Base-by-base conservation (phyloP, 2,888 invertebrate species). In the Erebia palarica region DNA sequence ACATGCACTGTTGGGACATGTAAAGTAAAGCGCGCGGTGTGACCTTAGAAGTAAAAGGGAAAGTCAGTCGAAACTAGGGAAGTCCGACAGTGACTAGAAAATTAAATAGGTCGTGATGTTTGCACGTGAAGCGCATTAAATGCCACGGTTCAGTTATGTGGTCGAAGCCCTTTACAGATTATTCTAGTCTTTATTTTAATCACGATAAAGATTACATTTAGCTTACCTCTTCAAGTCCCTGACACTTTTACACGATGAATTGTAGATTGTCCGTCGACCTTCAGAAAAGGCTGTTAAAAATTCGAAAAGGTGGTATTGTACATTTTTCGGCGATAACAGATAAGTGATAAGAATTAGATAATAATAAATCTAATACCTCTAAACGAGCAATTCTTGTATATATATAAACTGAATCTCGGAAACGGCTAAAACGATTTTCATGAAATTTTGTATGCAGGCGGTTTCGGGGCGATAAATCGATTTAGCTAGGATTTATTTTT, bases 61-160 rank as follows among this genome's bases (percentile, higher is more conserved):
- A 78, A 79, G 79, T 80, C 72, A 73, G 79, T 81, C 81, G 75
- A 78, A 76, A 84, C 85, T 82, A 79, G 81, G 81, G 73, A 85
- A 86, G 85, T 85, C 84, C 83, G 81, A 74, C 72, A 73, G 73
- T 75, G 77, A 74, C 73, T 77, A 77, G 78, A 77, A 78, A 78
- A 78, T 78, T 77, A 77, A 78, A 79, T 79, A 76, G 77, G 77
- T 79, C 76, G 78, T 75, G 76, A 76, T 72, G 75, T 69, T 73
- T 76, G 77, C 70, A 78, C 78, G 76, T 76, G 77, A 72, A 73
- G 72, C 70, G 78, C 65, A 75, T 75, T 73, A 65, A 74, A 74
- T 75, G 73, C 74, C 69, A 75, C 70, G 68, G 72, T 69, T 73
- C 72, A 69, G 70, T 74, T 72, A 72, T 70, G 65, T 69, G 76